Evolutionary conservation across 2,888 invertebrate species (phyloP), one percentile per base, ranked within the genome.

Genomic region (Caenorhabditis uteleia): DNA sequence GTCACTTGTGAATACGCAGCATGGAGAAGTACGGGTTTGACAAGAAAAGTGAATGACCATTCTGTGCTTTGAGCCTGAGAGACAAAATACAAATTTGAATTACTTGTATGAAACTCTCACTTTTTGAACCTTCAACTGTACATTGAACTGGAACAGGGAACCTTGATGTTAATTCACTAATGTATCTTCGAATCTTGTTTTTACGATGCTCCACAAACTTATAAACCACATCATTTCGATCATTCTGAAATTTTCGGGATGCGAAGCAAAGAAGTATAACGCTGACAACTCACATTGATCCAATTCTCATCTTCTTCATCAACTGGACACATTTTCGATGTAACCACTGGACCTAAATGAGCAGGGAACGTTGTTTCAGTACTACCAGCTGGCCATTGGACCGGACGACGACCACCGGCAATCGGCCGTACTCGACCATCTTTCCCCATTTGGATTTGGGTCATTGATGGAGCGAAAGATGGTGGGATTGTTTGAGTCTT

Each of bases 131-230:
- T 88, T 94, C 93, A 70, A 94, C 92, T 36, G 92, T 92, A 84
- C 93, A 94, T 83, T 92, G 91, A 4, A 91, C 91, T 0, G 95
- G 94, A 38, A 93, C 90, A 14, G 94, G 94, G 80, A 94, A 87
- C 79, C 90, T 87, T 64, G 91, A 87, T 26, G 90, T 90, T 5
- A 93, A 89, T 82, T 91, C 91, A 76, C 91, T 90, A 90, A 95
- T 93, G 82, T 91, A 95, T 20, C 89, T 88, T 84, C 92, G 91
- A 56, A 95, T 94, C 84, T 93, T 93, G 74, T 91, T 90, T 70
- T 93, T 86, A 83, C 95, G 93, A 84, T 95, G 94, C 85, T 93
- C 93, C 85, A 94, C 94, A 85, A 95, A 95, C 85, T 94, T 93
- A 82, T 93, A 92, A 36, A 95, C 92, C 0, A 85, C 84, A 65